These are phyloP conservation scores for Timema podura DNA, from an alignment of 2,888 invertebrate species.

Conservation along the genomic window DNA sequence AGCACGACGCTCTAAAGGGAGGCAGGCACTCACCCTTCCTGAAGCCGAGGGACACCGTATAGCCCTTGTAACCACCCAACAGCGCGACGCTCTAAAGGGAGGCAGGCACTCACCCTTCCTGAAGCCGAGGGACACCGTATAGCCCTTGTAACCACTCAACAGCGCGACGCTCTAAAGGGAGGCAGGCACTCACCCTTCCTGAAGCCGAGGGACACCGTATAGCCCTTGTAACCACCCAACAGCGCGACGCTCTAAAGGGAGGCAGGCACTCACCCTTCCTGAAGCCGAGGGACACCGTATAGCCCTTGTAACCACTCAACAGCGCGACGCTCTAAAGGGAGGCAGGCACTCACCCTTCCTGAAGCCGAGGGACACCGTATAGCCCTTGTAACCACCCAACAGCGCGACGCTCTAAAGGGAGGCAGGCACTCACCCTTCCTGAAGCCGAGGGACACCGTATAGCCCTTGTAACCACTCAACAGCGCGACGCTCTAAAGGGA, in stretches of 20 bases:
- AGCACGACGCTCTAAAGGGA: neutral
- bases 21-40: slow-evolving; percentile 58
- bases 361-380: slow-evolving; percentile 67
- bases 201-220: slow-evolving; percentile 67
- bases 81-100: neutral
- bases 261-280: slow-evolving; percentile 58
- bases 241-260: neutral
- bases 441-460: slow-evolving; percentile 67
- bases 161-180: neutral
- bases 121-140: slow-evolving; percentile 67
- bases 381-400: too few species aligned
- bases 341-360: slow-evolving; percentile 58
- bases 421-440: slow-evolving; percentile 58
- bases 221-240: too few species aligned
- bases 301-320: too few species aligned
- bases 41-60: slow-evolving; percentile 67
- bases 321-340: neutral
- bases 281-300: slow-evolving; percentile 67
- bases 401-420: neutral
- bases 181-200: slow-evolving; percentile 58
- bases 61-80: too few species aligned
- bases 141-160: too few species aligned
- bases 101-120: slow-evolving; percentile 58
- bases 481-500: neutral
- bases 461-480: too few species aligned